A percentile compares a stretch with the other conserved stretches of the same genome.
phyloP scores from a whole-genome alignment of 2,113 vertebrate genomes.

The Perccottus glenii region DNA sequence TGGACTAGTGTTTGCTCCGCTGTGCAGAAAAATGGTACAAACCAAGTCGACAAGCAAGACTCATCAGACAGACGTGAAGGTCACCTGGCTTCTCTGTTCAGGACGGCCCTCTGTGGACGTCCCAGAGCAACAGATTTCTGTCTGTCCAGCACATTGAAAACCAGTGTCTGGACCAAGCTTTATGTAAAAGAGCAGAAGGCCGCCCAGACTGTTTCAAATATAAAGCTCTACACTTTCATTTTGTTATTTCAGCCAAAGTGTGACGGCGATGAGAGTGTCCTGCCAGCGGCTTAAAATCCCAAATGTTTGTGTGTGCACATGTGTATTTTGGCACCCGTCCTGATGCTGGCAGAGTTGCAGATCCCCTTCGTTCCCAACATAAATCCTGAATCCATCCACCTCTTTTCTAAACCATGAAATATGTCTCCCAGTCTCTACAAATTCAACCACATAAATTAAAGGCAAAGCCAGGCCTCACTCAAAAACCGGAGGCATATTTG shows the following conservation, averaged over 20 bases:
- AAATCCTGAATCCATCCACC: constrained; percentile 56
- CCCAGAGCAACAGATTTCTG: constrained; percentile 36
- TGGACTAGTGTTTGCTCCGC: constrained; percentile 59
- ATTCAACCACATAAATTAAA: constrained; percentile 28
- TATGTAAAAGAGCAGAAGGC: constrained; percentile 11
- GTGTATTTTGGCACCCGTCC: constrained; percentile 50
- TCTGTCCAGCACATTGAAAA: constrained; percentile 32
- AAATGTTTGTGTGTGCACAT: constrained; percentile 30
- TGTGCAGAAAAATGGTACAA: constrained; percentile 65
- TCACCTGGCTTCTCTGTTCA: constrained; percentile 63
- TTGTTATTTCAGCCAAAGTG: constrained; percentile 19
- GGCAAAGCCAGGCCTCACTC: constrained; percentile 7
- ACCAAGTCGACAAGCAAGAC: constrained; percentile 61
- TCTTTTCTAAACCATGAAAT: constrained; percentile 56
- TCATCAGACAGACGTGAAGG: constrained; percentile 71
- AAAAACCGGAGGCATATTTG: constrained; percentile 2
- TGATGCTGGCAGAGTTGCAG: constrained; percentile 45
- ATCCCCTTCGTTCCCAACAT: constrained; percentile 50
- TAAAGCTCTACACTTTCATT: not conserved
- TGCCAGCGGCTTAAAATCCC: constrained; percentile 44
- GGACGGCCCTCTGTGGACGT: constrained; percentile 42
- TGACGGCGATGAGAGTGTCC: constrained; percentile 30
- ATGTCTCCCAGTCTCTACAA: constrained; percentile 29
- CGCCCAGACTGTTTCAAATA: constrained; percentile 18
- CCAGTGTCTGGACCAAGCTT: constrained; percentile 7